Conservation (phyloP, 2,888 invertebrate genomes). For the Pristionchus maxplancki region DNA sequence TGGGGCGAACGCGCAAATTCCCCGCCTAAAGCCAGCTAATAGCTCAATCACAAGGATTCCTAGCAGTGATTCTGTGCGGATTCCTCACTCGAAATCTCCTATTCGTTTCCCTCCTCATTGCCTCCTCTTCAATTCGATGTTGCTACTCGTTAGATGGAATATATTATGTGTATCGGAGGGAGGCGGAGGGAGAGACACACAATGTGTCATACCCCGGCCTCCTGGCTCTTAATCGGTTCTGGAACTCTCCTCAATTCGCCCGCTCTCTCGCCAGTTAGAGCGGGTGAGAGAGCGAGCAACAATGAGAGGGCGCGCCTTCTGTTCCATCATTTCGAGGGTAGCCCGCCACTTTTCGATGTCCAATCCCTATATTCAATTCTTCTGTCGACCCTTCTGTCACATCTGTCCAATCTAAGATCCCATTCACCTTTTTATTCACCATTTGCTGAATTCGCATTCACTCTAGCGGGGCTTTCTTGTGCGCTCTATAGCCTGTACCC, state of each 20-base stretch:
- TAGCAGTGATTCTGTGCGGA: background rate
- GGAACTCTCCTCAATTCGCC: background rate
- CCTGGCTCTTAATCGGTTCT: constrained; percentile 18
- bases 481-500: background rate
- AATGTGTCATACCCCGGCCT: constrained; percentile 33
- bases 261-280: background rate
- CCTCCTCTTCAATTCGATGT: constrained; percentile 31
- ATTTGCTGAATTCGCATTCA: background rate
- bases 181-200: background rate
- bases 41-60: background rate
- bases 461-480: background rate
- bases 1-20: background rate
- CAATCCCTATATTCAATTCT: constrained; percentile 19
- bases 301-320: constrained; percentile 35
- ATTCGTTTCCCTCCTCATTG: background rate
- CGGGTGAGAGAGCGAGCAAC: background rate
- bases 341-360: constrained; percentile 38
- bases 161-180: constrained; percentile 27
- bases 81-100: background rate
- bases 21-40: background rate
- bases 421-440: background rate
- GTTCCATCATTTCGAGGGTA: background rate
- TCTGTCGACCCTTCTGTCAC: constrained; percentile 31
- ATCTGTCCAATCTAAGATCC: constrained; percentile 3
- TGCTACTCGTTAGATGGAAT: constrained; percentile 41